Evolutionary conservation across 2,113 vertebrate genomes (phyloP).

Genomic region (Corapipo altera): DNA sequence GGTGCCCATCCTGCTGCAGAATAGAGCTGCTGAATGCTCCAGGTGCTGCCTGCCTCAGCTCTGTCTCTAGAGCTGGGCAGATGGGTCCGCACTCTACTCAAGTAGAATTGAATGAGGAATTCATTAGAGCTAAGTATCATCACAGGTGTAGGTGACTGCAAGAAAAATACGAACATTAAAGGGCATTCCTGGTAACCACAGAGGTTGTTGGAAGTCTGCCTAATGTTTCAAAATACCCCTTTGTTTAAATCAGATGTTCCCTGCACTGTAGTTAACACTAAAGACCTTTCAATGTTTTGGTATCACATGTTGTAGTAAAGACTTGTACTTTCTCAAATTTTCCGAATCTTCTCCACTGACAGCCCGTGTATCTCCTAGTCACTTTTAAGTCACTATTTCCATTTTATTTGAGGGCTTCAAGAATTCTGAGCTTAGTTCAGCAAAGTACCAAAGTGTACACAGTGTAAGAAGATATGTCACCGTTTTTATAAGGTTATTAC

Average conservation of each 20-base stretch:
- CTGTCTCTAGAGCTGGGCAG: too few species aligned
- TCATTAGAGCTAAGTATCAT: too few species aligned
- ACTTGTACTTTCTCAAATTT: not conserved
- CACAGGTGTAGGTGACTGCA: not conserved
- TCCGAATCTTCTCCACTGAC: not conserved
- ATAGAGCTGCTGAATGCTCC: too few species aligned
- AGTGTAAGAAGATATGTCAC: not conserved
- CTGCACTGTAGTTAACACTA: not conserved
- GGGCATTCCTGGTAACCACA: not conserved
- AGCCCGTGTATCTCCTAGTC: rapidly evolving
- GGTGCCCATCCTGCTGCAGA: too few species aligned
- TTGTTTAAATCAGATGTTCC: not conserved
- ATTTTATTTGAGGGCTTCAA: not conserved
- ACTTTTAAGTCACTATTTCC: not conserved
- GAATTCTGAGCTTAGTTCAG: not conserved
- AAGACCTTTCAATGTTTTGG: not conserved
- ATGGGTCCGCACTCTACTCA: too few species aligned
- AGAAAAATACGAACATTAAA: not conserved
- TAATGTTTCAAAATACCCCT: not conserved
- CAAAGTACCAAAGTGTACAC: not conserved
- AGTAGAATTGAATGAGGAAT: too few species aligned
- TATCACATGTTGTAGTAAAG: not conserved
- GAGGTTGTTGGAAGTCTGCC: not conserved
- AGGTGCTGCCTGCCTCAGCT: too few species aligned
- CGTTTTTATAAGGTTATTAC: not conserved